phyloP scores from a whole-genome alignment of 2,888 invertebrate genomes.

The Bellardia bayeri region DNA sequence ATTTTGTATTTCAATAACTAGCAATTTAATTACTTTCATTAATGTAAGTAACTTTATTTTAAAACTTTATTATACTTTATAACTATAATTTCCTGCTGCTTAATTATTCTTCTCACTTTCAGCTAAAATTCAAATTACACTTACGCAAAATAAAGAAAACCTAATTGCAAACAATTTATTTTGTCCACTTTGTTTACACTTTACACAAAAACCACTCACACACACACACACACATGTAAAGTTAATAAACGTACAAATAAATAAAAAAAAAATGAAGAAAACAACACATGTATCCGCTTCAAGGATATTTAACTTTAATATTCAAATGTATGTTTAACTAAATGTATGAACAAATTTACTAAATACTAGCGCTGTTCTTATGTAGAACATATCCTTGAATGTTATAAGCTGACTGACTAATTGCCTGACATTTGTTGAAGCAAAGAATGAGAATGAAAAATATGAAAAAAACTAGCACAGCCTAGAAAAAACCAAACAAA shows the following conservation, averaged over 20 bases:
- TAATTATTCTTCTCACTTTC: no score
- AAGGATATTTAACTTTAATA: constrained; percentile 35
- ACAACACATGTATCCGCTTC: constrained; percentile 19
- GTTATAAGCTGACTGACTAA: constrained; percentile 65
- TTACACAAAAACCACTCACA: not conserved
- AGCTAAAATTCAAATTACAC: no score
- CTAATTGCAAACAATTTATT: constrained; percentile 41
- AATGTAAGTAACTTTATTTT: no score
- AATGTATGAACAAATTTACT: constrained; percentile 37
- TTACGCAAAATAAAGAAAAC: not conserved
- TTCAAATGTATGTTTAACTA: constrained; percentile 29
- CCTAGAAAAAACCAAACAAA: not conserved
- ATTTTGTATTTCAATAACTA: no score
- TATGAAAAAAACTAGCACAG: constrained; percentile 23
- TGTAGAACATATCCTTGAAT: constrained; percentile 59
- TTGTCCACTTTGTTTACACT: not conserved
- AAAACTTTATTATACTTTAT: no score
- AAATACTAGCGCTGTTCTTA: constrained; percentile 42
- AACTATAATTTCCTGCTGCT: no score
- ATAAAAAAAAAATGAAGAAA: not conserved
- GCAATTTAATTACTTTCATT: no score
- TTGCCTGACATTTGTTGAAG: constrained; percentile 68
- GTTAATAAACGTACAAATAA: constrained; percentile 15
- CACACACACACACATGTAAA: not conserved
- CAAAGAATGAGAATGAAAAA: constrained; percentile 19